Conservation (phyloP, 2,113 vertebrate species). For the Calidris pugnax region DNA sequence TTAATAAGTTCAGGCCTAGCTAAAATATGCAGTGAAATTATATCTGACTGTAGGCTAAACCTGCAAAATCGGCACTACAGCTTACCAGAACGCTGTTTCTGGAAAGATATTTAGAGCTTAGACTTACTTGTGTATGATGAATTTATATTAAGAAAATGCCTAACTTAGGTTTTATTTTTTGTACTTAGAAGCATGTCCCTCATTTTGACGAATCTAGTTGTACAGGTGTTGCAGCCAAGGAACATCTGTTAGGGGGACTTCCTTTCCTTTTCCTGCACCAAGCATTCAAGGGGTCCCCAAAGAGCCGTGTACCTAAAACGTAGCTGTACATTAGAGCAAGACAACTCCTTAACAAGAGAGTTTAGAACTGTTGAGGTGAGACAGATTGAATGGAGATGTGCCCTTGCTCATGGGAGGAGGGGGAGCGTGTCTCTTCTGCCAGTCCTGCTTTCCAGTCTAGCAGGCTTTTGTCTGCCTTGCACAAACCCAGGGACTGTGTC, state of each 20-base stretch:
- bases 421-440: not conserved
- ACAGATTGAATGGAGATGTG: not conserved
- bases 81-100: not conserved
- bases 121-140: not conserved
- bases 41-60: not conserved
- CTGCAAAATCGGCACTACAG: not conserved
- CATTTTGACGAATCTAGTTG: not conserved
- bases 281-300: not conserved
- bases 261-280: not conserved
- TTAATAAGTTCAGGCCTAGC: not conserved
- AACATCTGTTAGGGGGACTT: not conserved
- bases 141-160: not conserved
- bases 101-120: not conserved
- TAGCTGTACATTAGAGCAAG: not conserved
- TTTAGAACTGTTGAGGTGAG: not conserved
- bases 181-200: not conserved
- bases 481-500: not conserved
- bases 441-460: not conserved
- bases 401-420: not conserved
- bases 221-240: not conserved
- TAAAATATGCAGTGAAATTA: not conserved
- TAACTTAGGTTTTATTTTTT: not conserved
- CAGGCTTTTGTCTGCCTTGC: not conserved
- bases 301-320: not conserved
- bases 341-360: not conserved